Evolutionary conservation across 2,888 invertebrate genomes (phyloP), one percentile per base, ranked within the genome.

Genomic region (Orthosia gracilis): DNA sequence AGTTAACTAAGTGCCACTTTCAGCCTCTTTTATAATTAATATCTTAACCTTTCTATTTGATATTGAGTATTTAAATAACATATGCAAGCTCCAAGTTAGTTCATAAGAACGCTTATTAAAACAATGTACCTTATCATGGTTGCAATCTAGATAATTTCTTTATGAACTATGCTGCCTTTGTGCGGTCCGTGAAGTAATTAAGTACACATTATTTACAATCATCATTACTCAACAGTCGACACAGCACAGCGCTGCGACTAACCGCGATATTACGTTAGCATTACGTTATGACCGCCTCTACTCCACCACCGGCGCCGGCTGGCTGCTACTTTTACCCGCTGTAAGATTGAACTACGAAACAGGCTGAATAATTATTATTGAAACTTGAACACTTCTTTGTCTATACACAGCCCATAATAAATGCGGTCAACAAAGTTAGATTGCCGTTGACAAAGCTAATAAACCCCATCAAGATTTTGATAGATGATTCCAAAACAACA

Each of bases 201-300:
- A 90, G 91, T 91, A 90, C 87, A 88, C 89, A 90, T 91, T 90
- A 91, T 91, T 89, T 90, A 90, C 89, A 89, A 89, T 87, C 80
- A 86, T 86, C 82, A 88, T 92, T 92, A 92, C 91, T 89, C 90
- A 92, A 92, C 90, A 88, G 87, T 85, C 85, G 85, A 84, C 88
- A 85, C 80, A 76, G 66, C 31, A 54, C 69, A 58, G 76, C 80
- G 75, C 82, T 73, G 84, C 88, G 85, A 83, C 89, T 88, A 86
- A 88, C 88, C 89, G 82, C 88, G 81, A 65, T 79, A 82, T 91
- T 91, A 90, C 90, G 90, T 89, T 90, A 89, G 80, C 72, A 77
- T 86, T 86, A 86, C 86, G 79, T 82, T 85, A 85, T 73, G 63
- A 50, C 76, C 73, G 75, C 80, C 59, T 77, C 68, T 72, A 82